Conservation (phyloP, 2,113 vertebrate species). For the Sapayoa aenigma region DNA sequence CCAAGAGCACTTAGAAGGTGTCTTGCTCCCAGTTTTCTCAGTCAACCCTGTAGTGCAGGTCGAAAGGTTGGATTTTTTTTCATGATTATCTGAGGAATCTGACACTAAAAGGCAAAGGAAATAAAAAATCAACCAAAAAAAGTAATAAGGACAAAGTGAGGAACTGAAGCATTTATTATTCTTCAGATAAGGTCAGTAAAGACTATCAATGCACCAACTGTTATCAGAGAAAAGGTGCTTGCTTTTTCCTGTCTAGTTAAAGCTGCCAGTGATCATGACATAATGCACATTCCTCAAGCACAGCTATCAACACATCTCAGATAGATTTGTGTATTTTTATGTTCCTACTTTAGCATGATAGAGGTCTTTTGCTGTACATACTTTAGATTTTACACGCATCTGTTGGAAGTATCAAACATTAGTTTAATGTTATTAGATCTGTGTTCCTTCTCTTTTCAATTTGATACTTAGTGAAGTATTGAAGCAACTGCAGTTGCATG, state of each 20-base stretch:
- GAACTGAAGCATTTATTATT: slow-evolving; percentile 18
- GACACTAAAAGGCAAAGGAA: slow-evolving; percentile 2
- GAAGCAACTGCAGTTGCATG: not conserved
- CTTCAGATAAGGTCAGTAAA: slow-evolving; percentile 32
- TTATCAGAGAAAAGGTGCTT: slow-evolving; percentile 28
- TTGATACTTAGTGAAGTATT: not conserved
- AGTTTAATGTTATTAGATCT: not conserved
- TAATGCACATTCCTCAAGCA: slow-evolving; percentile 19
- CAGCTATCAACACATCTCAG: slow-evolving; percentile 14
- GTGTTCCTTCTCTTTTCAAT: not conserved
- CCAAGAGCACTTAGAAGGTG: not conserved
- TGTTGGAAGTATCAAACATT: not conserved
- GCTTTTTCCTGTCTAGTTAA: slow-evolving; percentile 27
- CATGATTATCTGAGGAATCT: not conserved
- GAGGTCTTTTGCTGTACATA: not conserved
- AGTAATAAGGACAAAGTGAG: slow-evolving; percentile 6
- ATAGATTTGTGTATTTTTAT: slow-evolving; percentile 28
- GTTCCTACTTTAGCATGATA: slow-evolving; percentile 11
- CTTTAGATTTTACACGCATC: slow-evolving; percentile 30
- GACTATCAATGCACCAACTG: not conserved
- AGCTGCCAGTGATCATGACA: slow-evolving; percentile 31
- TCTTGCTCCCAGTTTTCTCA: not conserved
- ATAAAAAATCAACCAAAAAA: slow-evolving; percentile 8
- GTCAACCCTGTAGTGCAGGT: not conserved
- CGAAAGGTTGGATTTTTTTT: not conserved